Conservation (phyloP, 1,140 invertebrate genomes). For the Calephelis nemesis region DNA sequence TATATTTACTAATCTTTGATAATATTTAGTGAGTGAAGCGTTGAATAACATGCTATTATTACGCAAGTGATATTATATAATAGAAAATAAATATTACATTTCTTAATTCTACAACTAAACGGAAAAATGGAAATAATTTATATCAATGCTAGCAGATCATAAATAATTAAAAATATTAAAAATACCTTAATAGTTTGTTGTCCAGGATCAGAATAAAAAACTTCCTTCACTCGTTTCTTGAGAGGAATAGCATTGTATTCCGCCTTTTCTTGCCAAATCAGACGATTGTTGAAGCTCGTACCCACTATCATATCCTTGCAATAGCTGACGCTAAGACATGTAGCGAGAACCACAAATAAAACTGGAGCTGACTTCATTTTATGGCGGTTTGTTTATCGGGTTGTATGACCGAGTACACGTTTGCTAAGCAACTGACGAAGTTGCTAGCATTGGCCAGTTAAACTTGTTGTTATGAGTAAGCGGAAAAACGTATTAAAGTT, state of each 20-base stretch:
- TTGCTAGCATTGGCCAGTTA: conserved; percentile 44
- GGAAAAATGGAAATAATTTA: too few relatives aligned
- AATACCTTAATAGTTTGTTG: conserved; percentile 70
- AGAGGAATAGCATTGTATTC: conserved; percentile 67
- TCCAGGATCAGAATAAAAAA: conserved; percentile 67
- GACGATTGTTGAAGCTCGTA: conserved; percentile 60
- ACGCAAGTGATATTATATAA: too few relatives aligned
- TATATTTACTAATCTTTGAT: too few relatives aligned
- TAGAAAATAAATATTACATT: too few relatives aligned
- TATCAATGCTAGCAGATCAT: too few relatives aligned
- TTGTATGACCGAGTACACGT: conserved; percentile 38
- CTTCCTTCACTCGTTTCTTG: conserved; percentile 70
- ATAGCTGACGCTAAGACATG: conserved; percentile 44
- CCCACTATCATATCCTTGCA: conserved; percentile 70
- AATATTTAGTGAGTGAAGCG: too few relatives aligned
- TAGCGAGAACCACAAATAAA: conserved; percentile 44
- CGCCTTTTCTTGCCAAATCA: conserved; percentile 62
- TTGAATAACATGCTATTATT: too few relatives aligned
- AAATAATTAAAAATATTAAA: too few relatives aligned
- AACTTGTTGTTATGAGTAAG: conserved; percentile 37
- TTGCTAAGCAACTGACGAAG: conserved; percentile 41
- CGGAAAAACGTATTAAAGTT: conserved; percentile 48
- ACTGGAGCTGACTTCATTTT: conserved; percentile 56
- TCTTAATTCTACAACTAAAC: too few relatives aligned
- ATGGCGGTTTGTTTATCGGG: conserved; percentile 25